phyloP scores from a whole-genome alignment of 2,797 vertebrate genomes.

The Pipistrellus pipistrellus region DNA sequence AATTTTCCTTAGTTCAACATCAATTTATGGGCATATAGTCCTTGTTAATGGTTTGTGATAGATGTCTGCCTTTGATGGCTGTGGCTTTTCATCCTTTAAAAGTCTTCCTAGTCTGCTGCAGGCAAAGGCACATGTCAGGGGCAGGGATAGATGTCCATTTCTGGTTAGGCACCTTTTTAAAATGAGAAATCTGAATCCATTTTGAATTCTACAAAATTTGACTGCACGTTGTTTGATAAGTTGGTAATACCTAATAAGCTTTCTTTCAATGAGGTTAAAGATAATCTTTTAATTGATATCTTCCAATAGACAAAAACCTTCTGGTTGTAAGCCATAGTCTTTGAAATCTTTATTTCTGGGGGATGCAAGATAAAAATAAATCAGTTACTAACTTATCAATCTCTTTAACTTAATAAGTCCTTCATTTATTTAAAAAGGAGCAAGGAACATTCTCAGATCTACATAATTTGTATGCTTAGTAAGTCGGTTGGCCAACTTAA shows the following conservation, averaged over 20 bases:
- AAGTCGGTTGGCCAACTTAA: neutral
- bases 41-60: neutral
- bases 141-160: neutral
- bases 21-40: neutral
- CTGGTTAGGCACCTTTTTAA: neutral
- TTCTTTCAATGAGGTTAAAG: neutral
- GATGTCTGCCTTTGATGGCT: neutral
- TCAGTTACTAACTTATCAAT: neutral
- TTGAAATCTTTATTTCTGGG: neutral
- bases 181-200: neutral
- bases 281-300: neutral
- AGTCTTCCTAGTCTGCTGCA: neutral
- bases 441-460: neutral
- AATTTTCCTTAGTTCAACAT: neutral
- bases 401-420: neutral
- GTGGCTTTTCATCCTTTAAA: neutral
- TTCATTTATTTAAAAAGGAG: neutral
- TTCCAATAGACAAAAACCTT: neutral
- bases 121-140: neutral
- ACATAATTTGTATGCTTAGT: neutral
- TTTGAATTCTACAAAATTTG: neutral
- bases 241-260: neutral
- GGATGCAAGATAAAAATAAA: neutral
- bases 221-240: neutral
- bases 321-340: neutral